Conservation (phyloP, 1,140 invertebrate genomes). For the Aradophagus sp. region DNA sequence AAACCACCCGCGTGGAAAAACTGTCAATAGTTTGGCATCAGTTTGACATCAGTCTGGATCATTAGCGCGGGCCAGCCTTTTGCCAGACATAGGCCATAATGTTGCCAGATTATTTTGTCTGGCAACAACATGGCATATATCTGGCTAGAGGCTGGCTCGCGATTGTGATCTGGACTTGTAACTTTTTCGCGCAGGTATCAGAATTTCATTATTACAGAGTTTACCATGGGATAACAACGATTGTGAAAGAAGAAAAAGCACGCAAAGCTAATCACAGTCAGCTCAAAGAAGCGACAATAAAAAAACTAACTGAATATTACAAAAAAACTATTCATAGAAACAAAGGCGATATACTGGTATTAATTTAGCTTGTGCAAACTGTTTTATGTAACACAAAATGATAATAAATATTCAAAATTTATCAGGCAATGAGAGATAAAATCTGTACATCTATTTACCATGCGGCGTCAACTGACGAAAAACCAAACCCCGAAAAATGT, state of each 20-base stretch:
- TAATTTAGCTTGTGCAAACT: slow-evolving; percentile 5
- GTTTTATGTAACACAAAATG: neutral
- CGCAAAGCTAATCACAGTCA: slow-evolving; percentile 22
- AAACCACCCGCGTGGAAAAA: too few relatives aligned
- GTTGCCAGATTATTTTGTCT: too few relatives aligned
- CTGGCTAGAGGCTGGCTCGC: too few relatives aligned
- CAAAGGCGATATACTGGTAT: slow-evolving; percentile 12
- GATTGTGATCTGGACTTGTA: too few relatives aligned
- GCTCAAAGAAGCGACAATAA: slow-evolving; percentile 22
- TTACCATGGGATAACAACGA: slow-evolving; percentile 3
- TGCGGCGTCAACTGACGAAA: slow-evolving; percentile 39
- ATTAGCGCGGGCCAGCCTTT: too few relatives aligned
- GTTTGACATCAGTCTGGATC: too few relatives aligned
- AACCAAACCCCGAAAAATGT: slow-evolving; percentile 50
- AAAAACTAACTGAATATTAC: slow-evolving; percentile 24
- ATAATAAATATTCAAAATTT: slow-evolving; percentile 3
- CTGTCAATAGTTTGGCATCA: too few relatives aligned
- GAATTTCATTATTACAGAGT: slow-evolving; percentile 13
- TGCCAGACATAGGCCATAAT: too few relatives aligned
- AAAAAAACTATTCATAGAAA: slow-evolving; percentile 15
- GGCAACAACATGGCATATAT: too few relatives aligned
- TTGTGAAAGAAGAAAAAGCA: slow-evolving; percentile 17
- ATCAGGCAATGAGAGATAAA: slow-evolving; percentile 3
- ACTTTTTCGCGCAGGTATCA: too few relatives aligned
- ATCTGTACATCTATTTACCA: slow-evolving; percentile 54